Conservation (phyloP, 2,113 vertebrate species). For the Gavialis gangeticus region DNA sequence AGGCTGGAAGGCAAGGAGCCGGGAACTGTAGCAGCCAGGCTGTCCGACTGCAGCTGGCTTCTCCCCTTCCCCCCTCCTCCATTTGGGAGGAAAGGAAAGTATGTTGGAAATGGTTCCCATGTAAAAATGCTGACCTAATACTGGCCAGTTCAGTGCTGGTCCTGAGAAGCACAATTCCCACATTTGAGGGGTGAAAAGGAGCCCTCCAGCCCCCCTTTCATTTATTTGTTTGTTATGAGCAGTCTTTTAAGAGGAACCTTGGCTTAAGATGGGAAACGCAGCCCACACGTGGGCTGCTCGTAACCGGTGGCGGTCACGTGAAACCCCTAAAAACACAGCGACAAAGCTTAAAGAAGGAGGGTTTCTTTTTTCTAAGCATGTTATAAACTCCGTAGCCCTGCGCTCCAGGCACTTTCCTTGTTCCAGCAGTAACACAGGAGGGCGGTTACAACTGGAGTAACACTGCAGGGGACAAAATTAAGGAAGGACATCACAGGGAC, state of each 20-base stretch:
- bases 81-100: neutral
- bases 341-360: neutral
- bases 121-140: neutral
- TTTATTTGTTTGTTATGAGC: accelerated
- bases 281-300: neutral
- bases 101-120: neutral
- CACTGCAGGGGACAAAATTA: no score
- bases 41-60: neutral
- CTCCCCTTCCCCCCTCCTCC: neutral
- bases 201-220: neutral
- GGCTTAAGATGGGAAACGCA: neutral
- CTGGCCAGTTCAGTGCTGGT: neutral
- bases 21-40: neutral
- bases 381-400: no score
- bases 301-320: neutral
- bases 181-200: neutral
- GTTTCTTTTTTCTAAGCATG: neutral
- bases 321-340: neutral
- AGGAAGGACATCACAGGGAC: no score
- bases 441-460: no score
- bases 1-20: neutral
- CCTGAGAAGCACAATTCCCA: neutral
- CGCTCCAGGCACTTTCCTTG: no score
- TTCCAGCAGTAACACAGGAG: no score
- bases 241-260: neutral